phyloP scores from a whole-genome alignment of 2,797 vertebrate species.

The Brachyrhaphis roseni region DNA sequence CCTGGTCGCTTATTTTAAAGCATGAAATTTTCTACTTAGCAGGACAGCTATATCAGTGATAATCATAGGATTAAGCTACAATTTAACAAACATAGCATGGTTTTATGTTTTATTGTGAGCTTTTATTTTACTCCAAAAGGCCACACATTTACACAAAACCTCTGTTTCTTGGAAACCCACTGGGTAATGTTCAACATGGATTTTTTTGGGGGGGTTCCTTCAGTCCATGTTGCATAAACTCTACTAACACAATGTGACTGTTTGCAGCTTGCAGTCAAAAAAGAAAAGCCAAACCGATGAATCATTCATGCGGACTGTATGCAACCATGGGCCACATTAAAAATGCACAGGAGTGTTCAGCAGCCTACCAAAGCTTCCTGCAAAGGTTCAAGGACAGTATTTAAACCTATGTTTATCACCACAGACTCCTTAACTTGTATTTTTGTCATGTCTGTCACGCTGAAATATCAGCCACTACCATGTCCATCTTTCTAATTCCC shows the following conservation, averaged over 20 bases:
- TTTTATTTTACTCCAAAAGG: not conserved
- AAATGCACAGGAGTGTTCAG: slow-evolving; percentile 50
- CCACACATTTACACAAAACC: not conserved
- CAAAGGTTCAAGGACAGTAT: slow-evolving; percentile 7
- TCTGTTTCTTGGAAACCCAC: not conserved
- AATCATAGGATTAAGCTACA: not conserved
- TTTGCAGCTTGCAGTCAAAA: slow-evolving; percentile 33
- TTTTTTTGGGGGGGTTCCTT: not conserved
- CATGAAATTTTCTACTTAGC: not conserved
- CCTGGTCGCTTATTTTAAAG: not conserved
- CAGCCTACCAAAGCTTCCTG: slow-evolving; percentile 12
- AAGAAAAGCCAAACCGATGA: slow-evolving; percentile 46
- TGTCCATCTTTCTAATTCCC: slow-evolving; percentile 40
- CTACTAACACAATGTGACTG: slow-evolving; percentile 22
- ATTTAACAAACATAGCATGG: not conserved
- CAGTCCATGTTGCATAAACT: slow-evolving; percentile 10
- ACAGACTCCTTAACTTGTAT: too few relatives aligned
- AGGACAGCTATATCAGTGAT: not conserved
- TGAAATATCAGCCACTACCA: slow-evolving; percentile 58
- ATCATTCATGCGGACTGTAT: slow-evolving; percentile 55
- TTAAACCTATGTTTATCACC: slow-evolving; percentile 8
- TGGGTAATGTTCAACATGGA: not conserved
- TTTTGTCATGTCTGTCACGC: not conserved
- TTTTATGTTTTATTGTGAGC: not conserved
- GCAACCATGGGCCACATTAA: slow-evolving; percentile 51